phyloP scores from a whole-genome alignment of 1,140 invertebrate species.

The Hydropsyche tenuis region DNA sequence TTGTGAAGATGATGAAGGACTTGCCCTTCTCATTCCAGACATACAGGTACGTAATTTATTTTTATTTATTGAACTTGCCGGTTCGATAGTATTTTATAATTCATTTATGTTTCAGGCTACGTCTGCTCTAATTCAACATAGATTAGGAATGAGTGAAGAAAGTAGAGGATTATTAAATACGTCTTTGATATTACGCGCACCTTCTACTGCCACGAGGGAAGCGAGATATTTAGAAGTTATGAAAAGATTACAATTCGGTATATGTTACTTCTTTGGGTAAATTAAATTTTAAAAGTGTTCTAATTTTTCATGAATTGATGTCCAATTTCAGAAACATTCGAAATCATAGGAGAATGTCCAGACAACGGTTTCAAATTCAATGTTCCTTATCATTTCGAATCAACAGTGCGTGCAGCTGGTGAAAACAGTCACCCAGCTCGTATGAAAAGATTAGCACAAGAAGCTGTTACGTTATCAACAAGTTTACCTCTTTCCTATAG shows the following conservation, averaged over 20 bases:
- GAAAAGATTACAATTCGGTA: constrained; percentile 88
- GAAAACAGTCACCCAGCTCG: constrained; percentile 84
- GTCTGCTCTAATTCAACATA: constrained; percentile 75
- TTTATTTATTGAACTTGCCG: neutral
- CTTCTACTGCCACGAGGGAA: constrained; percentile 56
- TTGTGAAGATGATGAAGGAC: constrained; percentile 83
- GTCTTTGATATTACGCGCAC: constrained; percentile 51
- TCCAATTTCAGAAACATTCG: constrained; percentile 77
- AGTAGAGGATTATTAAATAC: constrained; percentile 57
- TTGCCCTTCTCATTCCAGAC: constrained; percentile 86
- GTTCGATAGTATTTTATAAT: neutral
- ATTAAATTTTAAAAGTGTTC: constrained; percentile 5
- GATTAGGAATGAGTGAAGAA: constrained; percentile 68
- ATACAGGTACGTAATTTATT: constrained; percentile 67
- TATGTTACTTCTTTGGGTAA: too few relatives aligned
- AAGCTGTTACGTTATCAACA: constrained; percentile 93
- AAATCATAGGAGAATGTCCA: constrained; percentile 83
- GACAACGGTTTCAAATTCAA: constrained; percentile 80
- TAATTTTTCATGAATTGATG: constrained; percentile 23
- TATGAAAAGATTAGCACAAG: constrained; percentile 92
- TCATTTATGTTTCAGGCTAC: constrained; percentile 66
- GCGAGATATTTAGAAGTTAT: constrained; percentile 82
- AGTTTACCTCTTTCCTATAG: constrained; percentile 92
- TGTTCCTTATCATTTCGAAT: constrained; percentile 91
- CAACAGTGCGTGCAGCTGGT: constrained; percentile 84